Base-by-base conservation (phyloP, 2,113 vertebrate genomes). In the Raphicerus campestris region DNA sequence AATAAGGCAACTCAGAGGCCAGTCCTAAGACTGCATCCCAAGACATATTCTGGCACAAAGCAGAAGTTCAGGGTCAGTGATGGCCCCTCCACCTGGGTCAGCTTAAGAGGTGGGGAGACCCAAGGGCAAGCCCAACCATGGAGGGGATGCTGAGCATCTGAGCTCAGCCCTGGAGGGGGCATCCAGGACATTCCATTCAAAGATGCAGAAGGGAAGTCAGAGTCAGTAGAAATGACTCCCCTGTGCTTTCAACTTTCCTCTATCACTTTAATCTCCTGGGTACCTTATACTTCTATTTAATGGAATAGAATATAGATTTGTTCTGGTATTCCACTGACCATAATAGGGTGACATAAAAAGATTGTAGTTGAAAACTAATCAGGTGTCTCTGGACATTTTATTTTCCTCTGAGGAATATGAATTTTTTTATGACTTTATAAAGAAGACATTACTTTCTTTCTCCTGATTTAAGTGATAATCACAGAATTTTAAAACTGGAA, bases 351-450 rank as follows among this genome's bases (percentile, higher is more conserved):
- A 73, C 8, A 93, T 47, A 58, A 28, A 87, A 56, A 56, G 55
- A 28, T 32, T 87, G 14, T 87, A 70, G 47, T 17, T 70, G 55
- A 63, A 60, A 92, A 45, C 47, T 35, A 60, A 93, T 32, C 51
- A 66, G 87, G 66, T 92, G 24, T 73, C 83, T 94, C 66, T 39
- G 39, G 88, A 30, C 75, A 63, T 55, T 96, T 93, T 87, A 15
- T 87, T 90, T 95, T 55, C 56, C 75, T 85, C 39, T 22, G 9
- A 94, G 94, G 80, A 92, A 89, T 47, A 47, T 49, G 55, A 56
- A 60, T 16, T 89, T 91, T 70, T 70, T 7, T 10, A n/a, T 1
- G 30, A 75, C 53, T 95, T 93, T 87, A 49, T 87, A 32, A 81
- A 63, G 24, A 63, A 63, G 39, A 13, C 49, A 30, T 81, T 75